These are phyloP conservation scores for Hybos culiciformis DNA, from an alignment of 2,888 invertebrate genomes.

Conservation along the genomic window DNA sequence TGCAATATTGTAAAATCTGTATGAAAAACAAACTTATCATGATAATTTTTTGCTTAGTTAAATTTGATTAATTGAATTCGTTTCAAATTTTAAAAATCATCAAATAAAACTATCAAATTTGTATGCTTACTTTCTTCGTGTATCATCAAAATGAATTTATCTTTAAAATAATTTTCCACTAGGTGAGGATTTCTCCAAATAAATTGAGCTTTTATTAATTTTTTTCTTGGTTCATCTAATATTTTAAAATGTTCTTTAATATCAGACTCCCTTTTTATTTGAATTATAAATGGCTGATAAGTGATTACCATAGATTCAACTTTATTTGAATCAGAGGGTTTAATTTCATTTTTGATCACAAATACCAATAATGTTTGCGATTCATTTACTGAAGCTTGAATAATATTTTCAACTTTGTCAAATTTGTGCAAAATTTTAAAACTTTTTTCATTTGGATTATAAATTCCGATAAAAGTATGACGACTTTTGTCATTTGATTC, in stretches of 20 bases:
- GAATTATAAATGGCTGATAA: conserved; percentile 52
- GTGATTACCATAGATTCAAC: conserved; percentile 30
- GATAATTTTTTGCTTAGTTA: no score
- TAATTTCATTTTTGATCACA: conserved; percentile 44
- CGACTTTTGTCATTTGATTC: conserved; percentile 29
- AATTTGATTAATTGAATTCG: no score
- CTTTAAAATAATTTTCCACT: conserved; percentile 33
- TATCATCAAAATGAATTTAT: conserved; percentile 58
- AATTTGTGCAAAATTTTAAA: conserved; percentile 49
- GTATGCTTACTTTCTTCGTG: conserved; percentile 67
- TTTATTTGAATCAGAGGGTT: conserved; percentile 19
- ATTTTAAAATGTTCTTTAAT: conserved; percentile 27
- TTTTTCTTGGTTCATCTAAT: conserved; percentile 43
- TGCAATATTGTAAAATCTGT: no score
- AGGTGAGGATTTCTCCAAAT: conserved; percentile 28
- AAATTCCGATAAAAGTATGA: conserved; percentile 43
- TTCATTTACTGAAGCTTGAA: conserved; percentile 67
- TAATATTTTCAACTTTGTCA: conserved; percentile 47
- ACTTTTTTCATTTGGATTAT: conserved; percentile 44
- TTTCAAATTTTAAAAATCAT: no score
- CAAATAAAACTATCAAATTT: conserved; percentile 14
- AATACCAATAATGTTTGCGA: conserved; percentile 52
- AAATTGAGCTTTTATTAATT: conserved; percentile 70
- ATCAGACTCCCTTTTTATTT: conserved; percentile 38
- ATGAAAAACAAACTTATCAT: no score